Conservation (phyloP, 2,797 vertebrate genomes). For the Telmatherina bonti region DNA sequence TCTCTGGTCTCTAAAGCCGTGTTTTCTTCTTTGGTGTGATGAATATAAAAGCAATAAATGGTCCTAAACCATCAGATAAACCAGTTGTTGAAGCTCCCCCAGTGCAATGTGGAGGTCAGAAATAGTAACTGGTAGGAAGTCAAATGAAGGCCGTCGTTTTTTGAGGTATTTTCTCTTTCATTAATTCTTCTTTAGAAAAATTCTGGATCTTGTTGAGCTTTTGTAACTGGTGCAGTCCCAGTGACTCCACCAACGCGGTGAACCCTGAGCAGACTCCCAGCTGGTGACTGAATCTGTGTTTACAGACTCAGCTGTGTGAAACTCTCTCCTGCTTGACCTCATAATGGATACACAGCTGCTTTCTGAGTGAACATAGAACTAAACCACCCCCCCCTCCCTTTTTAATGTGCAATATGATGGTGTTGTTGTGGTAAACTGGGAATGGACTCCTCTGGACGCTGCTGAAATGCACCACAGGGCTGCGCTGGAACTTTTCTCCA, state of each 20-base stretch:
- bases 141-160: too few species aligned
- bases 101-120: too few species aligned
- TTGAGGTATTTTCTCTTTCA: too few species aligned
- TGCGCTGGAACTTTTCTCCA: background rate
- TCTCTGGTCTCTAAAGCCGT: background rate
- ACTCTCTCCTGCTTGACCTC: too few species aligned
- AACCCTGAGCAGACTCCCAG: too few species aligned
- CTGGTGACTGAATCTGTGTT: too few species aligned
- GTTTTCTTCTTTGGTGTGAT: background rate
- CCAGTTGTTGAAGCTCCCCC: background rate
- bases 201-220: too few species aligned
- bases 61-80: background rate
- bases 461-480: background rate
- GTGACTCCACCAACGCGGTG: too few species aligned
- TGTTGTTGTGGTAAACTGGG: background rate
- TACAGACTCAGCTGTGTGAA: too few species aligned
- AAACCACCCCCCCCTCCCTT: background rate
- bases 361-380: conserved; percentile 21
- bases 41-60: background rate
- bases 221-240: too few species aligned
- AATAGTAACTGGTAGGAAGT: too few species aligned
- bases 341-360: background rate
- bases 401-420: background rate
- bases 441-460: background rate
- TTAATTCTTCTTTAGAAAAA: too few species aligned